A percentile compares a stretch with the other conserved stretches of the same genome.
Evolutionary conservation across 2,888 invertebrate species (phyloP).

Genomic region (Lysandra bellargus): DNA sequence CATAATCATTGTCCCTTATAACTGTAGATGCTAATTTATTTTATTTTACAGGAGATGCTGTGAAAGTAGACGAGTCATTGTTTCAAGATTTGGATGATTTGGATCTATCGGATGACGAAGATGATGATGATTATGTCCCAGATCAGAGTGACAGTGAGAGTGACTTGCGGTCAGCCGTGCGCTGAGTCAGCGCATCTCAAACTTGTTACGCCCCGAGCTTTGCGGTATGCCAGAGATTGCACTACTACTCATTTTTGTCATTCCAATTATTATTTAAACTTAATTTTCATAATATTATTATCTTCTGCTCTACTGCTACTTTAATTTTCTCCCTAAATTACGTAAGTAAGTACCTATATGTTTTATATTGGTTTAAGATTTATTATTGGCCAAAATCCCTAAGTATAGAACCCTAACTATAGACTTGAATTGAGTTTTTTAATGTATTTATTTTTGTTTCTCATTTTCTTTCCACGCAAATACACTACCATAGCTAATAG

Average conservation of each 20-base stretch:
- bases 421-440: too few species aligned
- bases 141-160: slow-evolving; percentile 72
- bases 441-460: too few species aligned
- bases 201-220: slow-evolving; percentile 14
- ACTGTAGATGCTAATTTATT: not conserved
- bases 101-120: slow-evolving; percentile 84
- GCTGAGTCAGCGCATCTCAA: slow-evolving; percentile 33
- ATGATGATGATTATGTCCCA: slow-evolving; percentile 82
- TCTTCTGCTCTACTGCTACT: not conserved
- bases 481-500: too few species aligned
- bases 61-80: slow-evolving; percentile 95
- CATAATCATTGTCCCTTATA: not conserved
- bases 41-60: slow-evolving; percentile 82
- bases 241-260: slow-evolving; percentile 7
- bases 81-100: slow-evolving; percentile 94
- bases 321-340: not conserved
- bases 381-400: too few species aligned
- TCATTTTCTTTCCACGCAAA: too few species aligned
- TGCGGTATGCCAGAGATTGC: slow-evolving; percentile 18
- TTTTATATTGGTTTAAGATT: too few species aligned
- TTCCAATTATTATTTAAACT: not conserved
- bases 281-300: not conserved
- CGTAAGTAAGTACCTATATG: not conserved
- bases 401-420: too few species aligned
- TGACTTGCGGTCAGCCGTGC: slow-evolving; percentile 54